Evolutionary conservation across 2,797 vertebrate species (phyloP), one percentile per base, ranked within the genome.

Genomic region (Smutsia gigantea): DNA sequence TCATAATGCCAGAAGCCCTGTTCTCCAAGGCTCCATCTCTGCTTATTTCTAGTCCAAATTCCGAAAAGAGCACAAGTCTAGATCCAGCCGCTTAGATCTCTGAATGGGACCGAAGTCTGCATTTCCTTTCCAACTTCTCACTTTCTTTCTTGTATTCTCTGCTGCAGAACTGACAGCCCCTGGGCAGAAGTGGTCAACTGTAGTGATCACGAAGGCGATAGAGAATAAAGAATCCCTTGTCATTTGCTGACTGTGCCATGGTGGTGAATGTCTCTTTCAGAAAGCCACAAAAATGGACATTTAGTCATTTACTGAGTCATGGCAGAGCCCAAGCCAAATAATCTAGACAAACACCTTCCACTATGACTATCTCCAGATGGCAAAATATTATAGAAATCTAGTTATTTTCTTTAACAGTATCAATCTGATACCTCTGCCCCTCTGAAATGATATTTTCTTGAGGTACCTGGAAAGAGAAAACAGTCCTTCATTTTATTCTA

Each of bases 1-100:
- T 97, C 96, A 95, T 57, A 46, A 53, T 18, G 81, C 93, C 84
- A 57, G 66, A 82, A 91, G 93, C 83, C 0, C 81, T 96, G 23
- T 78, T 97, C 93, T 94, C 61, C 46, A 66, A 94, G 51, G 59
- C 51, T 71, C 87, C 18, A 18, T 91, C 79, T 87, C 61, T 57
- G n/a, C 75, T 90, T 93, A 61, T 96, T 97, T 97, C 87, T 75
- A 87, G 94, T 78, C 78, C 89, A 92, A 75, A 94, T 87, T 93
- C 89, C 94, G 90, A 92, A 95, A 87, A 83, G n/a, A 96, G 75
- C 66, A 37, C 37, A 51, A 23, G 14, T 79, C 93, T 87, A 49
- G 83, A 78, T 64, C 46, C 71, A 95, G 68, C 21, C 6, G n/a
- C 93, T 90, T 55, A 83, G 77, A 90, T 91, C 86, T 92, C 96